phyloP scores from a whole-genome alignment of 2,113 vertebrate genomes.

The Ploceus nigricollis region DNA sequence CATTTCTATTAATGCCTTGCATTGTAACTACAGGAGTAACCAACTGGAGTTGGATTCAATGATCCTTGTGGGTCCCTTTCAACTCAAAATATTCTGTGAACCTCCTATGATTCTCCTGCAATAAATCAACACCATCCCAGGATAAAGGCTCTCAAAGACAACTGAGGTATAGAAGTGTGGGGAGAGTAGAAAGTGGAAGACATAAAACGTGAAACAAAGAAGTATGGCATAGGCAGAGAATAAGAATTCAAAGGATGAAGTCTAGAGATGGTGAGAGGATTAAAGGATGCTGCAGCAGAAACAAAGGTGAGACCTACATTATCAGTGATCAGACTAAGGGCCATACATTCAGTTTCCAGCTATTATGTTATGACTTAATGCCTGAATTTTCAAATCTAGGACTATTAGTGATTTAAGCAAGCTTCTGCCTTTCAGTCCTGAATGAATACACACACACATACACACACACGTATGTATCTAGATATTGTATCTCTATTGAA shows the following conservation, averaged over 20 bases:
- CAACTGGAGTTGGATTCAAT: background rate
- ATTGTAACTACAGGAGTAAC: background rate
- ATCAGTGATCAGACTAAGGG: background rate
- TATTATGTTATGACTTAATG: background rate
- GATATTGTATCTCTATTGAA: background rate
- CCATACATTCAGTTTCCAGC: background rate
- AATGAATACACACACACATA: background rate
- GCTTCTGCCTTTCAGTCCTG: background rate
- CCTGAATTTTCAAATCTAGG: background rate
- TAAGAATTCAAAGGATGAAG: background rate
- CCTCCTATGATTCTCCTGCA: background rate
- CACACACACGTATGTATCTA: rapidly evolving
- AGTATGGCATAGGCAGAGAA: background rate
- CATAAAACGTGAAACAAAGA: background rate
- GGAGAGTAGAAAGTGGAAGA: background rate
- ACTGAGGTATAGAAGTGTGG: background rate
- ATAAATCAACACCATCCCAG: background rate
- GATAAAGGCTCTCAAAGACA: background rate
- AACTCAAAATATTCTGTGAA: background rate
- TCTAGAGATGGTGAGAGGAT: background rate
- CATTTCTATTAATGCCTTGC: background rate
- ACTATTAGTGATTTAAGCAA: background rate
- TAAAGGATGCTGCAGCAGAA: background rate
- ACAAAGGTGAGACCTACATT: background rate
- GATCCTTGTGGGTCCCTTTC: background rate